A percentile compares a stretch with the other conserved stretches of the same genome.
Evolutionary conservation across 2,888 invertebrate species (phyloP).

Genomic region (Carabus problematicus): DNA sequence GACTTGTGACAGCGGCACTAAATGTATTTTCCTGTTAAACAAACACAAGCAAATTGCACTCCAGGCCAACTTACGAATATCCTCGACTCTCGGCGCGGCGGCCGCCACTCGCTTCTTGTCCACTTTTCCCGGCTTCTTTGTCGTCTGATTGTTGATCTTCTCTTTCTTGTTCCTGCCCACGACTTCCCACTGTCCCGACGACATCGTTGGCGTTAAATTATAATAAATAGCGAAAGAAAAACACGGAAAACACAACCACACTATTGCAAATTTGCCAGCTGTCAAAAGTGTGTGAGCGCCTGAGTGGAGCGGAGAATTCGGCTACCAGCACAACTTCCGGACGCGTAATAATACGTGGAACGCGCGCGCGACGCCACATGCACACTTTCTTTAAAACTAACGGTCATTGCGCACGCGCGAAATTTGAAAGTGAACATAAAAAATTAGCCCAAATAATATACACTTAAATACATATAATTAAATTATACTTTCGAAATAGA

Average conservation of each 20-base stretch:
- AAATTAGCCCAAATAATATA: no score
- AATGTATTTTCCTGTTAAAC: slow-evolving; percentile 43
- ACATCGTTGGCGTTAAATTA: slow-evolving; percentile 47
- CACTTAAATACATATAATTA: no score
- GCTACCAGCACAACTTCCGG: slow-evolving; percentile 36
- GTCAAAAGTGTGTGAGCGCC: slow-evolving; percentile 9
- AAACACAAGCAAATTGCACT: slow-evolving; percentile 37
- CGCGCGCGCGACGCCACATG: no score
- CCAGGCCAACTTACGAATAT: slow-evolving; percentile 72
- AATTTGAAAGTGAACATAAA: no score
- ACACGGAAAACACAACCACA: slow-evolving; percentile 35
- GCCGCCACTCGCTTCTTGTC: slow-evolving; percentile 63
- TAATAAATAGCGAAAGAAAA: slow-evolving; percentile 39
- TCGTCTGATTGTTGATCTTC: slow-evolving; percentile 60
- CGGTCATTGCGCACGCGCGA: no score
- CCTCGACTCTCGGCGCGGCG: slow-evolving; percentile 68
- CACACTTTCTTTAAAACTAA: no score
- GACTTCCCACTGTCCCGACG: slow-evolving; percentile 74
- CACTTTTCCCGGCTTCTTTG: slow-evolving; percentile 61
- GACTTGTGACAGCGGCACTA: slow-evolving; percentile 74
- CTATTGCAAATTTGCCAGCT: slow-evolving; percentile 27
- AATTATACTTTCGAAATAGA: no score
- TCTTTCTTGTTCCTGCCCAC: slow-evolving; percentile 73
- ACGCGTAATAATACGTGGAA: slow-evolving; percentile 11
- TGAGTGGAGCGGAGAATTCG: no score